Percentiles rank a stretch among this genome's conserved stretches.
These are phyloP conservation scores for Sylvicola cinctus DNA, from an alignment of 2,888 invertebrate genomes.

Conservation along the genomic window DNA sequence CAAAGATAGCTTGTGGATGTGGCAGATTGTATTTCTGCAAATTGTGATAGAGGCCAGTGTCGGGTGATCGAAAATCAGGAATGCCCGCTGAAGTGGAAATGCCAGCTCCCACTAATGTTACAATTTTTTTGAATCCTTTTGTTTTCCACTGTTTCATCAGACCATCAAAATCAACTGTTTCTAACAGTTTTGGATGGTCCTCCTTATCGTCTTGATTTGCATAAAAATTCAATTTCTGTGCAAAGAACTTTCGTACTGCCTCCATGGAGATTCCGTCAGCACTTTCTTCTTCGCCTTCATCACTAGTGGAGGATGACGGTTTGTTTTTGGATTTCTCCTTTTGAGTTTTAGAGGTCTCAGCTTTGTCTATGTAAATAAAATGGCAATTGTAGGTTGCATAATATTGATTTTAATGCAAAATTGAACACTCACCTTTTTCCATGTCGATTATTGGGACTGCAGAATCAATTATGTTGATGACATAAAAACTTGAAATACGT, in stretches of 20 bases:
- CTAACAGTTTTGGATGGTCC: slow-evolving; percentile 31
- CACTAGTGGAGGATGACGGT: too few relatives aligned
- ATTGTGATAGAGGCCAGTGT: slow-evolving; percentile 79
- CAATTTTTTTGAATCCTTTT: slow-evolving; percentile 59
- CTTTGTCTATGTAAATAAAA: too few relatives aligned
- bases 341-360: too few relatives aligned
- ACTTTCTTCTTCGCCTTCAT: too few relatives aligned
- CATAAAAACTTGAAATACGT: too few relatives aligned
- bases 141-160: slow-evolving; percentile 59
- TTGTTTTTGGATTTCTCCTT: too few relatives aligned
- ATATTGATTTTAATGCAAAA: too few relatives aligned
- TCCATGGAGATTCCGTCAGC: slow-evolving; percentile 34
- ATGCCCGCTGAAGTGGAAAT: slow-evolving; percentile 94
- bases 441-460: too few relatives aligned
- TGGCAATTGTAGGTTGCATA: too few relatives aligned
- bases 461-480: too few relatives aligned
- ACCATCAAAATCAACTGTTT: slow-evolving; percentile 52
- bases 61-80: slow-evolving; percentile 88
- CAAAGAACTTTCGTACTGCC: slow-evolving; percentile 39
- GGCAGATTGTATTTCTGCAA: slow-evolving; percentile 79
- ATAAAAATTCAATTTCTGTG: slow-evolving; percentile 38
- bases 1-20: slow-evolving; percentile 82
- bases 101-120: slow-evolving; percentile 90
- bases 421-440: too few relatives aligned
- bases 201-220: slow-evolving; percentile 5